phyloP scores from a whole-genome alignment of 1,140 invertebrate species.

The Himalopsyche phryganea region DNA sequence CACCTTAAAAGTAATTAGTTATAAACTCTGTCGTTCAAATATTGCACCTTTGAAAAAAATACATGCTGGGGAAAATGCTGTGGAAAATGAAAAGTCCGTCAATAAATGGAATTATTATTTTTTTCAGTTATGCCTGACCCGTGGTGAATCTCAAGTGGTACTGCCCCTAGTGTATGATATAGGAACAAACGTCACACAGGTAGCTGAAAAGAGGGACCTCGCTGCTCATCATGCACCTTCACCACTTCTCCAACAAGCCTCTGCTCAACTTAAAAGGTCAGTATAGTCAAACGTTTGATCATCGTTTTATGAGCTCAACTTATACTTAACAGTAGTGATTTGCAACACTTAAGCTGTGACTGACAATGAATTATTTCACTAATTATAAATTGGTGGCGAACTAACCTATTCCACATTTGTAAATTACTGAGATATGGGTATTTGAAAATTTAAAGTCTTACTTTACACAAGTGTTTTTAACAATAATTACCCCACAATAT shows the following conservation, averaged over 20 bases:
- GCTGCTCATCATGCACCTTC: conserved; percentile 41
- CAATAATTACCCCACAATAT: neutral
- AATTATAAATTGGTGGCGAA: neutral
- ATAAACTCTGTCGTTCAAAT: too few species aligned
- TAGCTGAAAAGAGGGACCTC: conserved; percentile 73
- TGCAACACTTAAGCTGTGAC: too few species aligned
- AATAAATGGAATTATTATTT: too few species aligned
- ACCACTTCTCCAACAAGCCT: conserved; percentile 45
- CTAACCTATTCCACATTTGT: too few species aligned
- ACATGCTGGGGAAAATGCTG: too few species aligned
- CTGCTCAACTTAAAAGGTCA: conserved; percentile 47
- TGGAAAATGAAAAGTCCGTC: too few species aligned
- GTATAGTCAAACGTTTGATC: neutral
- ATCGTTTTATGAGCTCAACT: neutral
- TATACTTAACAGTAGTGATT: neutral
- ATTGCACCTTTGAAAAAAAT: too few species aligned
- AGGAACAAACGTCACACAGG: conserved; percentile 76
- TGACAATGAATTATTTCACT: neutral
- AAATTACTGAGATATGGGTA: too few species aligned
- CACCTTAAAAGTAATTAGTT: too few species aligned
- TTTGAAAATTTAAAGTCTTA: too few species aligned
- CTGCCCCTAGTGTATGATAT: conserved; percentile 88
- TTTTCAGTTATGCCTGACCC: conserved; percentile 77
- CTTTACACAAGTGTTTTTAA: too few species aligned
- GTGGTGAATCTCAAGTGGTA: conserved; percentile 77